These are phyloP conservation scores for Lithophane ornitopus DNA, from an alignment of 2,888 invertebrate species.

Conservation along the genomic window DNA sequence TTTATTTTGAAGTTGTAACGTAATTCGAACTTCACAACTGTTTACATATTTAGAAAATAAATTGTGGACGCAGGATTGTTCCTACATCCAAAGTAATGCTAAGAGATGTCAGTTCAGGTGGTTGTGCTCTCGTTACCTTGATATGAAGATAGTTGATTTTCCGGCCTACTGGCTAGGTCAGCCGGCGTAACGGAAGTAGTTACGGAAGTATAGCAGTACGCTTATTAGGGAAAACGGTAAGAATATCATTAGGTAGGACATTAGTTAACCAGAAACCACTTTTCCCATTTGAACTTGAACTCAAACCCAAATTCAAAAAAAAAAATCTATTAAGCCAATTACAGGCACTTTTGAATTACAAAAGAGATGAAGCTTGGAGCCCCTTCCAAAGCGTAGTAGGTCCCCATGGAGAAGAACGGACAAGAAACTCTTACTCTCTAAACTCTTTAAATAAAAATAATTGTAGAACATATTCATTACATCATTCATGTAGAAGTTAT, in stretches of 20 bases:
- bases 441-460: not conserved
- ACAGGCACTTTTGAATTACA: not conserved
- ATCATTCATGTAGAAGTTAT: not conserved
- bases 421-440: no score
- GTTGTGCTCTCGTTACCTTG: not conserved
- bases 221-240: not conserved
- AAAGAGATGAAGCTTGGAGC: not conserved
- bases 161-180: not conserved
- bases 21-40: no score
- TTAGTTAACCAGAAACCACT: not conserved
- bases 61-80: not conserved
- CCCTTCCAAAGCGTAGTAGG: not conserved
- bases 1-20: not conserved
- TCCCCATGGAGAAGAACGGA: not conserved
- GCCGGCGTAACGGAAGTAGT: conserved; percentile 5
- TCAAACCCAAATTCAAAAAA: not conserved
- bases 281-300: not conserved
- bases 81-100: not conserved
- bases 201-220: not conserved
- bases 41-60: not conserved
- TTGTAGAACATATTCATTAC: not conserved
- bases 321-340: not conserved
- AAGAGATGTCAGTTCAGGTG: not conserved
- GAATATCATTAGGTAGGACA: not conserved
- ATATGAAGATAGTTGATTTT: not conserved